Evolutionary conservation across 2,113 vertebrate species (phyloP), one percentile per base, ranked within the genome.

Genomic region (Psettodes erumei): DNA sequence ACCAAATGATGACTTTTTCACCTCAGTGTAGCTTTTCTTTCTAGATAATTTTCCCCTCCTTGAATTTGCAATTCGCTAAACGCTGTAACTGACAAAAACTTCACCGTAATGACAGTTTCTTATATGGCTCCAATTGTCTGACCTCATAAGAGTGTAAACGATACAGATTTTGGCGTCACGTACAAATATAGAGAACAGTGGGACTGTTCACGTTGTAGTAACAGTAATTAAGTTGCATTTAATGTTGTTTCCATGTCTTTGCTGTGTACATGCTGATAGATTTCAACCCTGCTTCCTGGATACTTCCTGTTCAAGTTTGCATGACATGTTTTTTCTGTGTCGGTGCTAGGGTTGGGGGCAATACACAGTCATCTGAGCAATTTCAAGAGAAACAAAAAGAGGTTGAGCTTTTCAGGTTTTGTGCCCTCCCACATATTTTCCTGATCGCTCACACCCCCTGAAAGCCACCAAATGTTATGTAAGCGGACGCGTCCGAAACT

Each of bases 251-350:
- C 11, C 21, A 25, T 50, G 47, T 25, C n/a, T 33, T 64, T 65
- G 32, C 35, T 40, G 75, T 80, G 42, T 71, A 51, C n/a, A 40
- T 58, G 28, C 32, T 51, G 63, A 53, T 70, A 42, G 19, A 58
- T 58, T 76, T 75, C n/a, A 38, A 15, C 42, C 43, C 23, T 68
- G 58, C 30, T 23, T 40, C 11, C 15, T 60, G 30, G 32, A 32
- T 71, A n/a, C 73, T 33, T 74, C 56, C 40, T 80, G 55, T 83
- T 77, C 21, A 75, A 48, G 64, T 86, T 71, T 90, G 92, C 90
- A 91, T 92, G 92, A 82, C 65, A 32, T 82, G 47, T 89, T 47
- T 82, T n/a, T 35, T 78, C 16, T 84, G 79, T 85, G 82, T 86
- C 47, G 79, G 54, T 73, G 48, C 88, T 27, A 25, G 71, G 87